These are phyloP conservation scores for Stictocephala bisonia DNA, from an alignment of 2,888 invertebrate species.

Conservation along the genomic window DNA sequence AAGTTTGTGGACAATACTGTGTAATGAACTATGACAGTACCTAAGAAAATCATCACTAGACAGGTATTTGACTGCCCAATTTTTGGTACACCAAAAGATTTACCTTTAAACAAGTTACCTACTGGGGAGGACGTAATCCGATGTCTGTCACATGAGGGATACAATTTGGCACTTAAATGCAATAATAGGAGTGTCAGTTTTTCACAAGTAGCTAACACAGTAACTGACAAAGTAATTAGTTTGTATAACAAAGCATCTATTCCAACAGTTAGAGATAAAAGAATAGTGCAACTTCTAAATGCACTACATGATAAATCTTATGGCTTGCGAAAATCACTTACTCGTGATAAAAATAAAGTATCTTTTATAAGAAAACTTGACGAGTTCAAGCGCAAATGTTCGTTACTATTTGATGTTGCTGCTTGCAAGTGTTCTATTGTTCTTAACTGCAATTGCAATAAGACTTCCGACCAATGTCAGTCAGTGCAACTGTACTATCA, in stretches of 20 bases:
- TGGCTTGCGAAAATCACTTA: constrained; percentile 17
- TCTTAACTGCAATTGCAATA: constrained; percentile 1
- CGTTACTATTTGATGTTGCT: constrained; percentile 12
- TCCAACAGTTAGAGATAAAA: constrained; percentile 18
- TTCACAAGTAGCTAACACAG: constrained; percentile 26
- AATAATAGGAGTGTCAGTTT: constrained; percentile 25
- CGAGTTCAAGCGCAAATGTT: constrained; percentile 12
- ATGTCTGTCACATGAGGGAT: constrained; percentile 15
- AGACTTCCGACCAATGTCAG: constrained; percentile 18
- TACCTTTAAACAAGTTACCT: constrained; percentile 26
- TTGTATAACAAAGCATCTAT: constrained; percentile 25
- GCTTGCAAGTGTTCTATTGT: constrained; percentile 28
- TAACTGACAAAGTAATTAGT: constrained; percentile 20
- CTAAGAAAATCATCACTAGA: constrained; percentile 25
- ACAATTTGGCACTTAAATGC: constrained; percentile 22
- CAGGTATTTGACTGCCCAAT: constrained; percentile 20
- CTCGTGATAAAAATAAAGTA: constrained; percentile 9
- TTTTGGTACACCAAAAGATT: constrained; percentile 22
- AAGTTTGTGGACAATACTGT: constrained; percentile 21
- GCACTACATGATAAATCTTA: constrained; percentile 24
- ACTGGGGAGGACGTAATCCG: constrained; percentile 12
- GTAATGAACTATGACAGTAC: constrained; percentile 16
- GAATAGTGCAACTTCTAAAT: constrained; percentile 18
- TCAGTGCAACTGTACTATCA: constrained; percentile 14
- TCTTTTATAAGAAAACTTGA: constrained; percentile 14